Evolutionary conservation across 2,113 vertebrate genomes (phyloP).

Genomic region (Pristiophorus japonicus): DNA sequence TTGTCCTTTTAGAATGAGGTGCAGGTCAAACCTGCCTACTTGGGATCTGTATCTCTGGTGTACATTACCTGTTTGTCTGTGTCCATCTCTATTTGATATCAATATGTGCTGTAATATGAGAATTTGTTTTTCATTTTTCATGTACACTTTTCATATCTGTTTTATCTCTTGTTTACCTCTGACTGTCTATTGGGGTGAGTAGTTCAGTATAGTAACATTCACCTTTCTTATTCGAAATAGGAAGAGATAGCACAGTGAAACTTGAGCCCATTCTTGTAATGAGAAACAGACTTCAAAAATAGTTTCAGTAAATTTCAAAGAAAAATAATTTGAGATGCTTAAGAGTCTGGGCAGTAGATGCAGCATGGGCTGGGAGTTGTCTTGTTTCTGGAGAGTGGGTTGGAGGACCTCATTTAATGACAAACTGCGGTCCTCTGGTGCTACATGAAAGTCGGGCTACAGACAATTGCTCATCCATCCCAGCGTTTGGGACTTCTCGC

Average conservation of each 20-base stretch:
- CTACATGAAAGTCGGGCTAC: conserved; percentile 72
- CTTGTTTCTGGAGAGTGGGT: conserved; percentile 63
- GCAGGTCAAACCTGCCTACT: not conserved
- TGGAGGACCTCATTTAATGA: conserved; percentile 73
- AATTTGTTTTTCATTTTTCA: conserved; percentile 31
- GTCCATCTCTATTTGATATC: conserved; percentile 31
- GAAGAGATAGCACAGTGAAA: conserved; percentile 54
- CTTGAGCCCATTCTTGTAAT: conserved; percentile 80
- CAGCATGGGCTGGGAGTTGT: conserved; percentile 68
- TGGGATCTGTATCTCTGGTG: conserved; percentile 4
- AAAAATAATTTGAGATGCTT: conserved; percentile 17
- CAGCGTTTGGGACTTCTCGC: conserved; percentile 77
- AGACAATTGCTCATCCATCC: conserved; percentile 64
- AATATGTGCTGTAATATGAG: conserved; percentile 34
- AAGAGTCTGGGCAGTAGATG: conserved; percentile 72
- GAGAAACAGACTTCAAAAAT: conserved; percentile 82
- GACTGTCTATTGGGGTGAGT: conserved; percentile 27
- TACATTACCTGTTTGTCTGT: conserved; percentile 12
- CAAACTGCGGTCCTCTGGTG: conserved; percentile 70
- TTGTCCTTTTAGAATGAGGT: not conserved
- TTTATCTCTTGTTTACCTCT: conserved; percentile 23
- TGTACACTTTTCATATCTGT: conserved; percentile 29
- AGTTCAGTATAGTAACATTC: conserved; percentile 25
- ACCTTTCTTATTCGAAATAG: conserved; percentile 39
- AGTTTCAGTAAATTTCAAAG: conserved; percentile 30